phyloP scores from a whole-genome alignment of 2,113 vertebrate species.

The Pelecanoides urinatrix region DNA sequence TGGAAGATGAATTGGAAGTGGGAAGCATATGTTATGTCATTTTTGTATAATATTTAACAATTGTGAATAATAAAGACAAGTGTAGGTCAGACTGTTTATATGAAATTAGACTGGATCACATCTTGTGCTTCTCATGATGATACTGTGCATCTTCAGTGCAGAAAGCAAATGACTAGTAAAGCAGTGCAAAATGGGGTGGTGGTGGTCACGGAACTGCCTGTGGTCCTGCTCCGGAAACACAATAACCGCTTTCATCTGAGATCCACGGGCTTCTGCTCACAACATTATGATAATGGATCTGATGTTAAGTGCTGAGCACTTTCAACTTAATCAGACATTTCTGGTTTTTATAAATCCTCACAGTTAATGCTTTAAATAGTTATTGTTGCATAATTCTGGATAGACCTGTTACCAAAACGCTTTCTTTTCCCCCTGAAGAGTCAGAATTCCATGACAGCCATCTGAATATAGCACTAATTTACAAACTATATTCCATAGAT shows the following conservation, averaged over 20 bases:
- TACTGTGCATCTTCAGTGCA: neutral
- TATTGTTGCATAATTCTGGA: neutral
- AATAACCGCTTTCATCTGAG: rapidly evolving
- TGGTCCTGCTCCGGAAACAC: neutral
- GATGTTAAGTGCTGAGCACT: neutral
- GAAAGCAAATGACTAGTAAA: neutral
- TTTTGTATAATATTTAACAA: neutral
- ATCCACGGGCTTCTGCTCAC: neutral
- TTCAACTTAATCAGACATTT: neutral
- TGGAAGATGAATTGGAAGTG: neutral
- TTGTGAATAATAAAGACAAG: neutral
- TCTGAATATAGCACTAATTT: neutral
- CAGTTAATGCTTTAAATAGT: neutral
- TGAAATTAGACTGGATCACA: neutral
- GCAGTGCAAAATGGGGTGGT: neutral
- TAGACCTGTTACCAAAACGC: neutral
- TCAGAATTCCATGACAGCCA: neutral
- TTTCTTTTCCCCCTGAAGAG: neutral
- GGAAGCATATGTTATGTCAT: neutral
- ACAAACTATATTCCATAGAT: neutral
- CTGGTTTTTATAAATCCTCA: neutral
- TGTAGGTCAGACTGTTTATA: neutral
- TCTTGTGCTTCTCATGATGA: neutral
- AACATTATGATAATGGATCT: neutral
- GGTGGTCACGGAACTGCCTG: neutral